A percentile compares a stretch with the other conserved stretches of the same genome.
phyloP scores from a whole-genome alignment of 1,140 invertebrate genomes.

The Drosophila ananassae region DNA sequence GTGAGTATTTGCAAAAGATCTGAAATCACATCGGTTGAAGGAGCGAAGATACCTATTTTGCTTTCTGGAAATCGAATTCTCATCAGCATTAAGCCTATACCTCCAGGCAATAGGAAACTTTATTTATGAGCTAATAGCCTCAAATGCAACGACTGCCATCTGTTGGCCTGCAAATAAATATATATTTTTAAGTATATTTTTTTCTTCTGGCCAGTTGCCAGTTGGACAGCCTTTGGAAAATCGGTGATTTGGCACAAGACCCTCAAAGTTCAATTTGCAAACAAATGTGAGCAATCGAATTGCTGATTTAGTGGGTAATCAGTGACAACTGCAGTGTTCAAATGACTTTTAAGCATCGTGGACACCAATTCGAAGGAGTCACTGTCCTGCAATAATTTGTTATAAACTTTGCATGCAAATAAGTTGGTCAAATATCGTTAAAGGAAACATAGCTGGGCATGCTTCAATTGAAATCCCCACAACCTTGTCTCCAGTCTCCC shows the following conservation, averaged over 20 bases:
- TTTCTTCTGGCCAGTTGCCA: conserved; percentile 54
- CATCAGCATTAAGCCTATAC: conserved; percentile 38
- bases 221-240: conserved; percentile 46
- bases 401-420: conserved; percentile 35
- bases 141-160: conserved; percentile 40
- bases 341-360: conserved; percentile 27
- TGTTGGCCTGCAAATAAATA: conserved; percentile 38
- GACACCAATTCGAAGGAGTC: conserved; percentile 14
- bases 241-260: conserved; percentile 63
- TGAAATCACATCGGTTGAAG: background rate
- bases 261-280: conserved; percentile 74
- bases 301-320: conserved; percentile 74
- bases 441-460: conserved; percentile 18
- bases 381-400: conserved; percentile 30
- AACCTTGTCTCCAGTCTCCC: conserved; percentile 3
- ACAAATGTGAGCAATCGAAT: conserved; percentile 62
- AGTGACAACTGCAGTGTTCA: conserved; percentile 69
- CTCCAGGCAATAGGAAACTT: conserved; percentile 18
- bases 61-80: background rate
- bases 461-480: conserved; percentile 36
- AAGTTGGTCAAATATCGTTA: conserved; percentile 32
- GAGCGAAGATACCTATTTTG: background rate
- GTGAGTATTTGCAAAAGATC: background rate
- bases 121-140: conserved; percentile 61
- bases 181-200: conserved; percentile 37